Base-by-base conservation (phyloP, 2,888 invertebrate genomes). In the Plebejus anna region DNA sequence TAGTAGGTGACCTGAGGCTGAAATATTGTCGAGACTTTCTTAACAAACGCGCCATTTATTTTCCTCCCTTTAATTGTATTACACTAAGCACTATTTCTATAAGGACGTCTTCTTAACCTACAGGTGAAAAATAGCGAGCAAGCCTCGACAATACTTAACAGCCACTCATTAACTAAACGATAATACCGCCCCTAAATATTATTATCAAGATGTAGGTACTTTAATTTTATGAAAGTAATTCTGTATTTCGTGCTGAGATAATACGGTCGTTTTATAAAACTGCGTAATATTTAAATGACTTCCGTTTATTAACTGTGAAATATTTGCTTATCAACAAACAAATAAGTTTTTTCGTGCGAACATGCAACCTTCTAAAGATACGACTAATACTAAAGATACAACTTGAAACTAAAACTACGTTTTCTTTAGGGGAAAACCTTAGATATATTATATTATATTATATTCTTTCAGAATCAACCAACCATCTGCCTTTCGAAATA, bases 121-220 rank as follows among this genome's bases (percentile, higher is more conserved):
- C 70, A 71, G 70, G 42, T 42, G 70, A 71, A 71, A 42, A 71
- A 22, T 73, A 51, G 73, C 51, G 73, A 32, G 73, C 47, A 28
- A 51, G 9, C 73, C 73, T 73, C 16, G n/a, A 55, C 73, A 73
- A 22, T n/a, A 28, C 72, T 72, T 6, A 73, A 36, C 72, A 47
- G 13, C 51, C 55, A 51, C 11, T 73, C 51, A 32, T 73, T 73
- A 73, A 55, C 11, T 11, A 32, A 73, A 73, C 73, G 32, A 51
- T 73, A 28, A 22, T 73, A 32, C 16, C 73, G 73, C 7, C 28
- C 73, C 13, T 73, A 32, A 51, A 73, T 73, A 32, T 51, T 73
- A 55, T 51, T 73, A 73, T 73, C 73, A 16, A 73, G 73, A 73
- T 73, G 5, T 51, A 73, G 22, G 22, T 22, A 22, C 32, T 73